Evolutionary conservation across 2,888 invertebrate species (phyloP).

Genomic region (Polydesmus complanatus): DNA sequence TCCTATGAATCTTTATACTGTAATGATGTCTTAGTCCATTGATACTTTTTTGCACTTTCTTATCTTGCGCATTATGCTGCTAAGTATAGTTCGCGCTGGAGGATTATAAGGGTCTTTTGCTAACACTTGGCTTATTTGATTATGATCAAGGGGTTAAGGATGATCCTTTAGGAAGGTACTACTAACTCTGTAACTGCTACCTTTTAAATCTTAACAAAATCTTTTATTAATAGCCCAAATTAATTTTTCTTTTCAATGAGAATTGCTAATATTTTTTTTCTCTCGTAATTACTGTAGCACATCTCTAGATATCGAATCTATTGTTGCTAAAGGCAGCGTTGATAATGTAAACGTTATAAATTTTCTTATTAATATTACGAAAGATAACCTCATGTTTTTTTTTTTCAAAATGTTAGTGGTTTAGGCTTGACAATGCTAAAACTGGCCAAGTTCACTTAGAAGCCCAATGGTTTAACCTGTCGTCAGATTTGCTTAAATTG

Average conservation of each 20-base stretch:
- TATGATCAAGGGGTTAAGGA: slow-evolving; percentile 83
- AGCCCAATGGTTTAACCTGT: slow-evolving; percentile 74
- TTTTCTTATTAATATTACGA: no score
- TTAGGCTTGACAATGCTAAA: slow-evolving; percentile 85
- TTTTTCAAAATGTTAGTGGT: slow-evolving; percentile 52
- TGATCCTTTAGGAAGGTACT: slow-evolving; percentile 85
- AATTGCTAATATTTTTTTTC: not conserved
- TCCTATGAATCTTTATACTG: not conserved
- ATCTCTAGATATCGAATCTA: not conserved
- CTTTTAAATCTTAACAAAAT: not conserved
- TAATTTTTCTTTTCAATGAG: not conserved
- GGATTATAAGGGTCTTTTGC: slow-evolving; percentile 48
- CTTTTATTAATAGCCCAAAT: not conserved
- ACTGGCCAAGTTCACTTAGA: slow-evolving; percentile 85
- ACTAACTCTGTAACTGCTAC: not conserved
- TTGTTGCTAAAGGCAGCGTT: not conserved
- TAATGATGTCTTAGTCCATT: not conserved
- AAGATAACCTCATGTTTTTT: not conserved
- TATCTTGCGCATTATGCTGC: slow-evolving; percentile 21
- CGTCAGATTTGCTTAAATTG: slow-evolving; percentile 53
- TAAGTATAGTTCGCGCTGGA: slow-evolving; percentile 33
- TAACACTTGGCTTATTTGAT: slow-evolving; percentile 71
- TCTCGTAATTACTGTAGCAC: no score
- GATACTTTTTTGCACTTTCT: not conserved
- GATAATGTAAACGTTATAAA: not conserved